A percentile compares a stretch with the other conserved stretches of the same genome.
These are phyloP conservation scores for Zootoca vivipara DNA, from an alignment of 2,113 vertebrate genomes.

Conservation along the genomic window DNA sequence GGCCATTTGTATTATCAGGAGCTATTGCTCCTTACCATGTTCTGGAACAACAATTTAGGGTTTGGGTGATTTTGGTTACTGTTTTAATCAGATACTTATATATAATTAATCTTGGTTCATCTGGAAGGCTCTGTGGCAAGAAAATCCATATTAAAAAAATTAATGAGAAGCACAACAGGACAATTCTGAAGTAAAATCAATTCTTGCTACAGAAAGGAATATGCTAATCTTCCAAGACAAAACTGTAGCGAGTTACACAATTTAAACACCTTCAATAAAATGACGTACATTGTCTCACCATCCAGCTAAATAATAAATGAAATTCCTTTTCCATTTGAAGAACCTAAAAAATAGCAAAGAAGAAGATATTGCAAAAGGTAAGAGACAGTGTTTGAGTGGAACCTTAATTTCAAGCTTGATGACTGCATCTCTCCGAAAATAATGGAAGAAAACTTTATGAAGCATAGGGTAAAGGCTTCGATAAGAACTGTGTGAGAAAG, in stretches of 20 bases:
- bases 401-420: slow-evolving; percentile 41
- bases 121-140: background rate
- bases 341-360: slow-evolving; percentile 24
- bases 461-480: background rate
- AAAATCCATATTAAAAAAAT: background rate
- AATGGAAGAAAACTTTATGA: slow-evolving; percentile 23
- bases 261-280: background rate
- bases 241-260: background rate
- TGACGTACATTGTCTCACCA: slow-evolving; percentile 7
- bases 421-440: slow-evolving; percentile 7
- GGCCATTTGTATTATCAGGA: background rate
- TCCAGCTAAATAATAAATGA: slow-evolving; percentile 24
- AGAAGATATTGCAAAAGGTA: slow-evolving; percentile 18
- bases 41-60: background rate
- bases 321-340: slow-evolving; percentile 23
- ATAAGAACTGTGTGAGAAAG: background rate
- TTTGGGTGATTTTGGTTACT: background rate
- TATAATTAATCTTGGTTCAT: background rate
- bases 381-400: slow-evolving; percentile 24
- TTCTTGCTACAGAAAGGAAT: background rate
- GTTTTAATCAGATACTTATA: background rate
- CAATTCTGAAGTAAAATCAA: background rate
- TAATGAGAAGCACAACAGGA: background rate
- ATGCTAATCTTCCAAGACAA: slow-evolving; percentile 8
- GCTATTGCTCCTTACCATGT: background rate